Conservation (phyloP, 1,140 invertebrate species). For the Eurosta solidaginis region DNA sequence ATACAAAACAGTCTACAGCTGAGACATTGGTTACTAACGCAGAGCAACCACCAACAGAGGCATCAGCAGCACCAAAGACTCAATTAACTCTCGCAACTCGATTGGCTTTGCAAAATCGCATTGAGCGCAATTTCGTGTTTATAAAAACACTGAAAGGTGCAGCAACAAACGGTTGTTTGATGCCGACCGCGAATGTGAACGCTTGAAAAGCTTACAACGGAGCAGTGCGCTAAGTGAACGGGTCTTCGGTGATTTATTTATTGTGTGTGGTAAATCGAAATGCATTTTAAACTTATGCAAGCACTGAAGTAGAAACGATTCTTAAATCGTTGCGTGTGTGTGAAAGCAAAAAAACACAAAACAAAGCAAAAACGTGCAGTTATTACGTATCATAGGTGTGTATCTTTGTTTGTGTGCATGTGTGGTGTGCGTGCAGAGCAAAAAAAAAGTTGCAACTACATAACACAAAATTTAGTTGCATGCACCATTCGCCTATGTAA, state of each 20-base stretch:
- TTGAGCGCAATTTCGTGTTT: not conserved
- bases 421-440: not conserved
- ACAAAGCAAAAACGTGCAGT: not conserved
- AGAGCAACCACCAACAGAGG: not conserved
- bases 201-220: slow-evolving; percentile 5
- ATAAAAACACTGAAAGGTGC: not conserved
- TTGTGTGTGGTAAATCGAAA: not conserved
- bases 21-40: not conserved
- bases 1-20: too few species aligned
- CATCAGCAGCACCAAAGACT: not conserved
- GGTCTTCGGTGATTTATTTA: not conserved
- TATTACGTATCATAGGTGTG: not conserved
- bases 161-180: slow-evolving; percentile 7
- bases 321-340: not conserved
- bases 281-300: not conserved
- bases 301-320: not conserved
- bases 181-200: not conserved
- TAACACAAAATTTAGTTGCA: not conserved
- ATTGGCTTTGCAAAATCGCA: not conserved
- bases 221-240: not conserved
- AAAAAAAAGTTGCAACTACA: not conserved
- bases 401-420: too few species aligned
- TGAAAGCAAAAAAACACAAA: not conserved
- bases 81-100: not conserved
- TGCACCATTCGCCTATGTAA: not conserved